Percentiles rank a stretch among this genome's conserved stretches.
Evolutionary conservation across 1,140 invertebrate genomes (phyloP).

Genomic region (Doryteuthis pealeii): DNA sequence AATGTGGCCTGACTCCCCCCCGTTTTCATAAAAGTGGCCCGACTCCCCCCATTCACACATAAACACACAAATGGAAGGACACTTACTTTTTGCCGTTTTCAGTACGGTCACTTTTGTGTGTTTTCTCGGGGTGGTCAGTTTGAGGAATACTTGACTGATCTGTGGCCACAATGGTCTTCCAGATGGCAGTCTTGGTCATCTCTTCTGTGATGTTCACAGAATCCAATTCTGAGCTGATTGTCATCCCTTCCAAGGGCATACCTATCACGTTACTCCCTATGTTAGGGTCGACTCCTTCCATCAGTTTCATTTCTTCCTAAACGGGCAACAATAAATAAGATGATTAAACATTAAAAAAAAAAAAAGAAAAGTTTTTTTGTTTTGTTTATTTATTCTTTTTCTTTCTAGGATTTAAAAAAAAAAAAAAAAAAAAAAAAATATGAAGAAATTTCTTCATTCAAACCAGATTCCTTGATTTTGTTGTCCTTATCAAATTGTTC

Average conservation of each 20-base stretch:
- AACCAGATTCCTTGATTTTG: too few relatives aligned
- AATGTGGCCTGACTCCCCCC: too few relatives aligned
- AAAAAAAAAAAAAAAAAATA: too few relatives aligned
- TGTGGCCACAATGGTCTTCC: conserved; percentile 46
- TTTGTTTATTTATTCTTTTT: too few relatives aligned
- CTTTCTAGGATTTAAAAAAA: too few relatives aligned
- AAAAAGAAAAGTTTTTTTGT: too few relatives aligned
- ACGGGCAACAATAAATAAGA: not conserved
- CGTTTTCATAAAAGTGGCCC: too few relatives aligned
- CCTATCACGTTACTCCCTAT: conserved; percentile 19
- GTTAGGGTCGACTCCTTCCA: conserved; percentile 4
- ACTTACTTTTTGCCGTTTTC: conserved; percentile 28
- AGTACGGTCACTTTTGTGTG: conserved; percentile 3
- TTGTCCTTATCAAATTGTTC: too few relatives aligned
- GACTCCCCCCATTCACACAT: too few relatives aligned
- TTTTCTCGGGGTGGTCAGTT: conserved; percentile 19
- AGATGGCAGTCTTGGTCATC: conserved; percentile 43
- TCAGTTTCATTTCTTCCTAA: conserved; percentile 9
- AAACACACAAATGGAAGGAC: not conserved
- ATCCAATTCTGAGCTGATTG: conserved; percentile 33
- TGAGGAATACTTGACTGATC: conserved; percentile 31
- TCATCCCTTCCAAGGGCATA: conserved; percentile 28
- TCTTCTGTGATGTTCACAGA: conserved; percentile 45
- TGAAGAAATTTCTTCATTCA: too few relatives aligned
- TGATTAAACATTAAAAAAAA: not conserved